phyloP scores from a whole-genome alignment of 1,140 invertebrate genomes.

The Aphidius gifuensis region DNA sequence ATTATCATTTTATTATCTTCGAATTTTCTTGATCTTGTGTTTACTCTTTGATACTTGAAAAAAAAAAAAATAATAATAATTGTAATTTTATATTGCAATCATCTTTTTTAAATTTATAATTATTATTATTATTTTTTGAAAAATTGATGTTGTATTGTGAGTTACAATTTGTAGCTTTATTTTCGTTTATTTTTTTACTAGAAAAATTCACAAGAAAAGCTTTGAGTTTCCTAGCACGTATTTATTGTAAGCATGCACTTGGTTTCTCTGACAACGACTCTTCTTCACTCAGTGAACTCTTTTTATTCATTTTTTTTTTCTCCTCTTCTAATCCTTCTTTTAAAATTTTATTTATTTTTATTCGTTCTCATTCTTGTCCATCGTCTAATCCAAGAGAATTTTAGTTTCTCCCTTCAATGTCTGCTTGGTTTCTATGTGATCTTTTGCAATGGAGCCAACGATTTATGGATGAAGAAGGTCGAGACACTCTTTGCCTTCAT shows the following conservation, averaged over 20 bases:
- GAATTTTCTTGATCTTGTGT: too few relatives aligned
- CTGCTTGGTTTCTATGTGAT: not conserved
- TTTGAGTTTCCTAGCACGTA: not conserved
- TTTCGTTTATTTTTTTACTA: too few relatives aligned
- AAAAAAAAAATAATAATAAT: too few relatives aligned
- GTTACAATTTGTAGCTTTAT: too few relatives aligned
- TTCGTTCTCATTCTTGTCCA: slow-evolving; percentile 16
- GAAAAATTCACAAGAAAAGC: too few relatives aligned
- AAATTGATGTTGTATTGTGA: too few relatives aligned
- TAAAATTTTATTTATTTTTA: slow-evolving; percentile 6
- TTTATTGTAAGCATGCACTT: not conserved
- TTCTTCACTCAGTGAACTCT: not conserved
- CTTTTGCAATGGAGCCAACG: slow-evolving; percentile 23
- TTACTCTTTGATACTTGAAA: too few relatives aligned
- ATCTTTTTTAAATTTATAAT: too few relatives aligned
- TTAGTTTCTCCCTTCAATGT: slow-evolving; percentile 1
- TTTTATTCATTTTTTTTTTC: slow-evolving; percentile 1
- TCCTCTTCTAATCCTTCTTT: slow-evolving; percentile 17
- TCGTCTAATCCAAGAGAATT: not conserved
- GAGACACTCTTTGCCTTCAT: slow-evolving; percentile 16
- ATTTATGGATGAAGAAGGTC: slow-evolving; percentile 35
- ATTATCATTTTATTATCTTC: too few relatives aligned
- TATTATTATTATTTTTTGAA: too few relatives aligned
- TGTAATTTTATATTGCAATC: too few relatives aligned
- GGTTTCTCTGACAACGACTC: not conserved